Evolutionary conservation across 2,113 vertebrate species (phyloP).

Genomic region (Elachura formosa): DNA sequence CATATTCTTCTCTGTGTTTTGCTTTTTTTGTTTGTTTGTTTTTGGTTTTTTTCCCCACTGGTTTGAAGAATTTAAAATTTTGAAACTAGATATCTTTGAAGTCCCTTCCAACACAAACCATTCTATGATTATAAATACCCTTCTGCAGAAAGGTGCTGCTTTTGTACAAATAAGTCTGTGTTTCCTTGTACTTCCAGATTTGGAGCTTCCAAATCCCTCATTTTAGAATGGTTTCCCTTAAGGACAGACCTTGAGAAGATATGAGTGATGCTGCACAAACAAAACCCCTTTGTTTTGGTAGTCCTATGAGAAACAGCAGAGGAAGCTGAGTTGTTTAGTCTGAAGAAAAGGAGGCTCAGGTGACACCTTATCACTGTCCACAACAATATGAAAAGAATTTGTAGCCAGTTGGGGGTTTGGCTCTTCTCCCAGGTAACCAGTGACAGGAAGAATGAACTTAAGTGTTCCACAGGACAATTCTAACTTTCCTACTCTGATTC

Average conservation of each 20-base stretch:
- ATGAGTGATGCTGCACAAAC: not conserved
- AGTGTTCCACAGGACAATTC: not conserved
- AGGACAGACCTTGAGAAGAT: not conserved
- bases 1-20: not conserved
- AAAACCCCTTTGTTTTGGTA: not conserved
- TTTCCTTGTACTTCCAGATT: not conserved
- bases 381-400: not conserved
- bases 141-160: rapidly evolving
- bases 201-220: not conserved
- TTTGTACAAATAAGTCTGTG: not conserved
- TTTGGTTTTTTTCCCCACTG: not conserved
- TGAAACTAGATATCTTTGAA: not conserved
- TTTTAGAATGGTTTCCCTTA: not conserved
- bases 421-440: not conserved
- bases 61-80: not conserved
- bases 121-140: not conserved
- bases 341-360: not conserved
- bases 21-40: not conserved
- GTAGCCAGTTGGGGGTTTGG: not conserved
- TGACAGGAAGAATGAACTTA: rapidly evolving
- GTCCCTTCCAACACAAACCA: not conserved
- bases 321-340: not conserved
- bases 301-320: not conserved
- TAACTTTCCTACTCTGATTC: not conserved
- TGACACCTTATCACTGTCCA: not conserved